Conservation (phyloP, 2,888 invertebrate genomes). For the Achlya flavicornis region DNA sequence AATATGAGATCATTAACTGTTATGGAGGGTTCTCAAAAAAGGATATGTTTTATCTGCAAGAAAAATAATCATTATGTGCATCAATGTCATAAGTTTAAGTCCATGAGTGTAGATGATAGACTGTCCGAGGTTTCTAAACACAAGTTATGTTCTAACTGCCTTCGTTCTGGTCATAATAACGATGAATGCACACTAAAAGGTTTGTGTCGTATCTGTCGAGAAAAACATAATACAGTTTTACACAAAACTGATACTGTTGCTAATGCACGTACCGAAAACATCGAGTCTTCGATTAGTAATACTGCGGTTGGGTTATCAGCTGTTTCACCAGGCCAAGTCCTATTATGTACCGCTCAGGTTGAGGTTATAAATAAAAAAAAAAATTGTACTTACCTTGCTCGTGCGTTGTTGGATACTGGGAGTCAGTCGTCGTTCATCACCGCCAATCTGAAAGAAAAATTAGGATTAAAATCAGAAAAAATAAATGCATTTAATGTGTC, state of each 20-base stretch:
- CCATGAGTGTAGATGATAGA: no score
- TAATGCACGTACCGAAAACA: no score
- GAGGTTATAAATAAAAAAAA: background rate
- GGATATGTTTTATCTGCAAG: no score
- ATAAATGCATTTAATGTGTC: background rate
- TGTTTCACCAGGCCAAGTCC: constrained; percentile 4
- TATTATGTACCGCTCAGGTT: constrained; percentile 15
- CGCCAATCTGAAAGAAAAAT: background rate
- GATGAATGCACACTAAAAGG: constrained; percentile 3
- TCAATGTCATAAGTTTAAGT: no score
- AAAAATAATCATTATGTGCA: no score
- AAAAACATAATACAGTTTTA: no score
- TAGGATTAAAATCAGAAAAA: background rate
- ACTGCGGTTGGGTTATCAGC: constrained; percentile 9
- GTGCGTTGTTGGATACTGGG: constrained; percentile 14
- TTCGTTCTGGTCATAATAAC: constrained; percentile 9
- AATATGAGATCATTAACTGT: no score
- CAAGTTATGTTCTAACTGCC: constrained; percentile 2
- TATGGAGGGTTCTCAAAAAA: no score
- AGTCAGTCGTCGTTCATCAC: constrained; percentile 15
- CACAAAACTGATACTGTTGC: no score
- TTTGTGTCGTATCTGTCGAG: no score
- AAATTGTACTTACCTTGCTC: constrained; percentile 7
- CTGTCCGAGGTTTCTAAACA: no score
- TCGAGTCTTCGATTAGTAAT: background rate